Base-by-base conservation (phyloP, 2,888 invertebrate species). In the Spilarctia lutea region DNA sequence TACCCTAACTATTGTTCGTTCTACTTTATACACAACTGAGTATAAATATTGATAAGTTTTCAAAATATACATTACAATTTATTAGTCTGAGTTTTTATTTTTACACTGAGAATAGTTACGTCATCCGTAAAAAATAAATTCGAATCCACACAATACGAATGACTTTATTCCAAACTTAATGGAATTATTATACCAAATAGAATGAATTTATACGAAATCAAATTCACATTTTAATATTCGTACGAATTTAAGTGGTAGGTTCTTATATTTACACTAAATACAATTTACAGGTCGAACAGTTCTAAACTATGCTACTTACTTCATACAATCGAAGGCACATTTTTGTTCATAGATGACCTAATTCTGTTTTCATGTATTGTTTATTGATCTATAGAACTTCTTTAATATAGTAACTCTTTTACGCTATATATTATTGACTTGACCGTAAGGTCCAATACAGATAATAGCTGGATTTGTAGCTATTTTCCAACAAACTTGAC, bases 291-390 rank as follows among this genome's bases (percentile, higher is more conserved):
- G 90, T 89, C 92, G 85, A 92, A 90, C 85, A 87, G 88, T 89
- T 90, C 93, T 93, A 92, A 86, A 89, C 91, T 85, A 88, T 75
- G 86, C 89, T 91, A 90, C 86, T 92, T 94, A 94, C 90, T 88
- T 90, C 87, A 91, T 93, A 92, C 91, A 90, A 89, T 94, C 87
- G 92, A 95, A 95, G 95, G 95, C 95, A 95, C 95, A 94, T 94
- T 91, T 94, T 93, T 93, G 89, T 90, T 91, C 88, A 93, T 89
- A 94, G 90, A 92, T 89, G 88, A 91, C 89, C 92, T 93, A 93
- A 90, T 87, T 89, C 76, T 80, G 77, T 78, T 79, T 79, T 79
- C 79, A 78, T 73, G 78, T 68, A 70, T 82, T 83, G 79, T 68
- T 75, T 81, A 81, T 73, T 79, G 76, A 79, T 76, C 74, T 81